Base-by-base conservation (phyloP, 2,888 invertebrate genomes). In the Pandemis heparana region DNA sequence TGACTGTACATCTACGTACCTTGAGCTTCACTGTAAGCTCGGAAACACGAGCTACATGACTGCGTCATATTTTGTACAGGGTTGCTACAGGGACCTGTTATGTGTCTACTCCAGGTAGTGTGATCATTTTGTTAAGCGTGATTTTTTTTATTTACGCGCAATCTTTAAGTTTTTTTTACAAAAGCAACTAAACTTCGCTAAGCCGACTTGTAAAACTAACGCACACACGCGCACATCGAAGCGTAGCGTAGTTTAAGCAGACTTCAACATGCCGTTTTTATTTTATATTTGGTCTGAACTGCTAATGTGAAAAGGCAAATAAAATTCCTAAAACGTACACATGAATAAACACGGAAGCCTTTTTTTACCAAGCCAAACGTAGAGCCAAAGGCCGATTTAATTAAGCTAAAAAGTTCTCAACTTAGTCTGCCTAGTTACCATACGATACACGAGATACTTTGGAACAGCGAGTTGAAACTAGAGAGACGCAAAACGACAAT, bases 401-500 rank as follows among this genome's bases (percentile, higher is more conserved):
- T 88, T 83, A 86, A 84, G 82, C 82, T 83, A 80, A 87, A 85
- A 83, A 82, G 74, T 82, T 84, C 76, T 79, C 77, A 76, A 78
- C 78, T 78, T 79, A 76, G 73, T 77, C 77, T 79, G 77, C 78
- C 80, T 83, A 81, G 83, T 81, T 83, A 80, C 77, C 78, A 74
- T 77, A 76, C 77, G 78, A 79, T 72, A 77, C 74, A 74, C 74
- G 75, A 77, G 77, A 76, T 75, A 77, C 77, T 78, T 77, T 78
- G 79, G 78, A 77, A 72, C 81, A 83, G 79, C 80, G 78, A 78
- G 80, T 80, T 76, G 79, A 82, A 89, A 89, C 85, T 88, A 79
- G 84, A 83, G 77, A 85, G 83, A 83, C 78, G 82, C 81, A 83
- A 85, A 87, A 88, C 82, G 81, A 88, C 88, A 88, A 88, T 86